Evolutionary conservation across 2,888 invertebrate genomes (phyloP).

Genomic region (Caradrina kadenii): DNA sequence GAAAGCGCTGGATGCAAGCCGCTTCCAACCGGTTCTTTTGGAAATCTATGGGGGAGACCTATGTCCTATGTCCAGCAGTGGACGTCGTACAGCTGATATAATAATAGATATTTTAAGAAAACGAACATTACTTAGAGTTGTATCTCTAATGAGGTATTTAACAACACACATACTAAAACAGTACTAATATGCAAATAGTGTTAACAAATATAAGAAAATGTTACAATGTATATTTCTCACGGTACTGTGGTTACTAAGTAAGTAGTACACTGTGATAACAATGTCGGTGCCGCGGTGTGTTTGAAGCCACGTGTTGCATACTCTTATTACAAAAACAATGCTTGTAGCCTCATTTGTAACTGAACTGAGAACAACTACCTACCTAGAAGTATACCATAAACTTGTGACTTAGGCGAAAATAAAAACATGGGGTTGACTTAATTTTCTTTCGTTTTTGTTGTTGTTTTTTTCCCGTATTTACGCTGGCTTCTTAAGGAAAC

Average conservation of each 20-base stretch:
- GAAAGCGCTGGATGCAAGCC: too few species aligned
- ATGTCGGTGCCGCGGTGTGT: slow-evolving; percentile 47
- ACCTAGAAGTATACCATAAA: neutral
- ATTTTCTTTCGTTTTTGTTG: too few species aligned
- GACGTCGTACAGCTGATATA: too few species aligned
- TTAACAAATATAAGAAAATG: slow-evolving; percentile 53
- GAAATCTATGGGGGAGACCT: too few species aligned
- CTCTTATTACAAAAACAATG: slow-evolving; percentile 48
- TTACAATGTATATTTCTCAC: slow-evolving; percentile 58
- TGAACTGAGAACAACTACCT: neutral
- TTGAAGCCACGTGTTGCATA: slow-evolving; percentile 62
- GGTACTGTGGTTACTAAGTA: slow-evolving; percentile 51
- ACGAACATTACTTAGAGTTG: too few species aligned
- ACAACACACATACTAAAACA: slow-evolving; percentile 5
- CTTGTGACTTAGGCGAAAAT: too few species aligned
- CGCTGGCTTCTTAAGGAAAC: too few species aligned
- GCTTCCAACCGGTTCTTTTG: too few species aligned
- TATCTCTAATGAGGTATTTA: neutral
- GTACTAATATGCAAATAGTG: slow-evolving; percentile 40
- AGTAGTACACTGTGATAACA: slow-evolving; percentile 51
- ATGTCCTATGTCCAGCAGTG: too few species aligned
- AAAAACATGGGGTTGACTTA: too few species aligned
- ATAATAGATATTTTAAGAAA: too few species aligned
- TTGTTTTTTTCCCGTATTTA: too few species aligned
- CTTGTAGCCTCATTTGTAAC: slow-evolving; percentile 26